Conservation (phyloP, 2,797 vertebrate species). For the Myotis vivesi region DNA sequence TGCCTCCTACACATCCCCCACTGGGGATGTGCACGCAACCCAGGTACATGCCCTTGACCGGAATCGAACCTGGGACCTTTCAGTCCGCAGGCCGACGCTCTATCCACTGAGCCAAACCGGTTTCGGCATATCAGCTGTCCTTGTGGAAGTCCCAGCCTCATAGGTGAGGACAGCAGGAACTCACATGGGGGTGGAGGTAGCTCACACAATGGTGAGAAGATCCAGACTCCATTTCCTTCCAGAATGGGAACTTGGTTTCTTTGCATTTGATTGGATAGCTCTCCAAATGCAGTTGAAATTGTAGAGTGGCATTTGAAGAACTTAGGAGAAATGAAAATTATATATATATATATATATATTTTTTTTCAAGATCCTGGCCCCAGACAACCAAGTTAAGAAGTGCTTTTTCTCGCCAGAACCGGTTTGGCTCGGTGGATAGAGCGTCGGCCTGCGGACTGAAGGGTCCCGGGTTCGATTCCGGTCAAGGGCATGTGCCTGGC, state of each 20-base stretch:
- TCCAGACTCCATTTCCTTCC: not conserved
- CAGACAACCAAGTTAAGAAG: not conserved
- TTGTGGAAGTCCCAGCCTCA: not conserved
- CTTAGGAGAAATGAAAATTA: not conserved
- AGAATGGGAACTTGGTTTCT: not conserved
- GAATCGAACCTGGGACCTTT: too few species aligned
- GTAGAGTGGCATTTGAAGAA: not conserved
- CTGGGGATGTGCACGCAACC: too few species aligned
- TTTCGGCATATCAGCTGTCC: not conserved
- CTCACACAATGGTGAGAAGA: not conserved
- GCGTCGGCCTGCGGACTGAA: too few species aligned
- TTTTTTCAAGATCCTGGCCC: not conserved
- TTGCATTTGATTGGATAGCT: not conserved
- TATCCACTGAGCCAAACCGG: too few species aligned
- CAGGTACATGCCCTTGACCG: too few species aligned
- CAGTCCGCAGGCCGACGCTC: too few species aligned
- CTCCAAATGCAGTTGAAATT: not conserved
- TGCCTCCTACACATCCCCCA: too few species aligned
- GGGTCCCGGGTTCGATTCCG: too few species aligned
- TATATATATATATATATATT: too few species aligned
- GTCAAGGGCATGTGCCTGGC: too few species aligned
- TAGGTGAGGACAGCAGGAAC: not conserved
- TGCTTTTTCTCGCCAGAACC: constrained; percentile 38
- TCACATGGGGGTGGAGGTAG: not conserved
- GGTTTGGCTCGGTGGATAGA: too few species aligned